Base-by-base conservation (phyloP, 2,888 invertebrate species). In the Hetaerina titia region DNA sequence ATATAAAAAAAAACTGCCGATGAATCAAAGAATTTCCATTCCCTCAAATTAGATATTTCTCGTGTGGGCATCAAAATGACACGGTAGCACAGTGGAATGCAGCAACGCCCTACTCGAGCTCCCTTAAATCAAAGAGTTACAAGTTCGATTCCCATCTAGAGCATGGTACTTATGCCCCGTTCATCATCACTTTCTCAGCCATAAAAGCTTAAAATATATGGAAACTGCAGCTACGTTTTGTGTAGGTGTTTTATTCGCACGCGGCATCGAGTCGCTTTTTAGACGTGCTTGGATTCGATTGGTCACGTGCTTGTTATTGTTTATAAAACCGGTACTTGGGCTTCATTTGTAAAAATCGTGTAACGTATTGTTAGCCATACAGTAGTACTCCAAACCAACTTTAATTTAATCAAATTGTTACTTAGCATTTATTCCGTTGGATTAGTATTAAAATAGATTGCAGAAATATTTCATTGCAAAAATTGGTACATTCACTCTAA, bases 31-130 rank as follows among this genome's bases (percentile, higher is more conserved):
- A 19, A 64, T 64, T 90, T 64, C 31, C 45, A 64, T 31, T 45
- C 45, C 45, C 31, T 64, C 45, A 64, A 90, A 90, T 64, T 90
- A 64, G 90, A 90, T 90, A 90, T 64, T 90, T 63, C 64, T 90
- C 64, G 45, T 64, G 64, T 57, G 63, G 31, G 90, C 63, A 19
- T 90, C 19, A 15, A 63, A 90, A 90, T 64, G 64, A 64, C 90
- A 64, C 90, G 90, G 64, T 90, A 64, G 64, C 64, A 19, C 17
- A 22, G 19, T n/a, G 64, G 45, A 9, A 64, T 56, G 64, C 64
- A 11, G 17, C 17, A 17, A 17, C 63, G 22, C 63, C 19, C 45
- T 64, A 31, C 31, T 63, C 31, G 19, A 17, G 25, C 31, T 31
- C 19, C 45, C 63, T 64, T 64, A 90, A 90, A 90, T 90, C 90